A percentile compares a stretch with the other conserved stretches of the same genome.
Conservation (phyloP, 30 jellyfish, hydroid and myxozoan genomes). For the Sanderia malayensis region DNA sequence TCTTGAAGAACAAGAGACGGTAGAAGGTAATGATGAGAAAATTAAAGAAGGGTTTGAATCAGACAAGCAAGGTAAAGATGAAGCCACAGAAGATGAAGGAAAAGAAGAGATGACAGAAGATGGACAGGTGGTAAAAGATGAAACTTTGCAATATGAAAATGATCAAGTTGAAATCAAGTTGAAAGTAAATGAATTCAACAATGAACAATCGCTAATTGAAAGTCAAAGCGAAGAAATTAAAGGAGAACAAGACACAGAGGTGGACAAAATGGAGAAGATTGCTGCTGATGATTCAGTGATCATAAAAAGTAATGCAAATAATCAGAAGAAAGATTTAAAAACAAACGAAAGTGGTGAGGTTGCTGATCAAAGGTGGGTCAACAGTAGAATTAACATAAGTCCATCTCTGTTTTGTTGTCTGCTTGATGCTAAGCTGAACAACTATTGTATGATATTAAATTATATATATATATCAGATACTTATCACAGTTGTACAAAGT, state of each 20-base stretch:
- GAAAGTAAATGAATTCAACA: slow-evolving; percentile 19
- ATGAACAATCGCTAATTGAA: not conserved
- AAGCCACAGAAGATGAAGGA: slow-evolving; percentile 24
- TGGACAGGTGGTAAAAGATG: not conserved
- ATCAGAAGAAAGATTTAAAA: slow-evolving; percentile 3
- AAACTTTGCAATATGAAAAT: not conserved
- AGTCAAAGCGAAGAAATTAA: slow-evolving; percentile 3
- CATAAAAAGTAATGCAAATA: not conserved
- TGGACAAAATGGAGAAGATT: slow-evolving; percentile 10
- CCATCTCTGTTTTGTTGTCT: too few relatives aligned
- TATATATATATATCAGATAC: too few relatives aligned
- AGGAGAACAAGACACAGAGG: slow-evolving; percentile 9
- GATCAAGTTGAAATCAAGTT: slow-evolving; percentile 11
- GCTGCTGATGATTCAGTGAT: too few relatives aligned
- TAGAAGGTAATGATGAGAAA: slow-evolving; percentile 14
- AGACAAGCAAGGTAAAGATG: not conserved
- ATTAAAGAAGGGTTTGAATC: not conserved
- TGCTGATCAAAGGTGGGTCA: slow-evolving; percentile 7
- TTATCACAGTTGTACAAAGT: too few relatives aligned
- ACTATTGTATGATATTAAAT: too few relatives aligned
- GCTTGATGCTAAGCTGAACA: too few relatives aligned
- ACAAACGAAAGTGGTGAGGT: not conserved
- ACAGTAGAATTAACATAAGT: not conserved
- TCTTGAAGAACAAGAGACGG: not conserved
- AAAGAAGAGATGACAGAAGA: slow-evolving; percentile 30